Evolutionary conservation across 1,140 invertebrate species (phyloP).

Genomic region (Drosophila takahashii): DNA sequence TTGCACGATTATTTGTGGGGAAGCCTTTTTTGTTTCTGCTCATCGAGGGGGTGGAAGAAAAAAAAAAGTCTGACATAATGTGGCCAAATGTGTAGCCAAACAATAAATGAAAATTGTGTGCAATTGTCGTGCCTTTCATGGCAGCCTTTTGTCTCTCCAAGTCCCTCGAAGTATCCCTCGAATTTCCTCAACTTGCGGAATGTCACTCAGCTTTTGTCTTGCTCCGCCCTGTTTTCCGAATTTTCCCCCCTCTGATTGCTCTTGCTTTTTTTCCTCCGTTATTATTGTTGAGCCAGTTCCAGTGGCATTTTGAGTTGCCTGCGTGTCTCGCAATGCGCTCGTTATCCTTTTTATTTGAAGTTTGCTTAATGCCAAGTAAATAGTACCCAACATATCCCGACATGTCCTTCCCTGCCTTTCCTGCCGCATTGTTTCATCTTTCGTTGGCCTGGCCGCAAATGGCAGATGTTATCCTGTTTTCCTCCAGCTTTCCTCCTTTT

Average conservation of each 20-base stretch:
- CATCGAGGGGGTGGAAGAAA: slow-evolving; percentile 15
- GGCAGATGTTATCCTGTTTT: slow-evolving; percentile 57
- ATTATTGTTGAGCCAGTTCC: slow-evolving; percentile 67
- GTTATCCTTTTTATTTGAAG: slow-evolving; percentile 83
- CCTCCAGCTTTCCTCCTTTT: slow-evolving; percentile 49
- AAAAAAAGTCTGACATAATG: slow-evolving; percentile 61
- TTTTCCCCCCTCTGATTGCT: slow-evolving; percentile 44
- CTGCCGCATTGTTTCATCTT: slow-evolving; percentile 72
- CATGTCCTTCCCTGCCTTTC: slow-evolving; percentile 4
- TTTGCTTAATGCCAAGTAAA: slow-evolving; percentile 82
- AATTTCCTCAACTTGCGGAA: slow-evolving; percentile 32
- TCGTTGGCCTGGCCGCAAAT: slow-evolving; percentile 49
- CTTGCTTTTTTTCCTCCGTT: slow-evolving; percentile 32
- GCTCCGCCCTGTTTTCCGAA: neutral
- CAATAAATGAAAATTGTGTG: slow-evolving; percentile 83
- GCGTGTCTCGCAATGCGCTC: slow-evolving; percentile 72
- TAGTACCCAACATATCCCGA: slow-evolving; percentile 48
- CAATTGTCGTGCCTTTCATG: slow-evolving; percentile 74
- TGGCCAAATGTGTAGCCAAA: slow-evolving; percentile 82
- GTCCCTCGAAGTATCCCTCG: slow-evolving; percentile 22
- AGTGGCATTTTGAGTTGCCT: slow-evolving; percentile 67
- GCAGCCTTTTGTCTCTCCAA: slow-evolving; percentile 22
- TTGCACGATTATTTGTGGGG: slow-evolving; percentile 61
- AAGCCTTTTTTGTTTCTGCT: slow-evolving; percentile 51
- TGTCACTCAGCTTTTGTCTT: slow-evolving; percentile 32